Base-by-base conservation (phyloP, 2,113 vertebrate species). In the Sinocyclocheilus grahami region DNA sequence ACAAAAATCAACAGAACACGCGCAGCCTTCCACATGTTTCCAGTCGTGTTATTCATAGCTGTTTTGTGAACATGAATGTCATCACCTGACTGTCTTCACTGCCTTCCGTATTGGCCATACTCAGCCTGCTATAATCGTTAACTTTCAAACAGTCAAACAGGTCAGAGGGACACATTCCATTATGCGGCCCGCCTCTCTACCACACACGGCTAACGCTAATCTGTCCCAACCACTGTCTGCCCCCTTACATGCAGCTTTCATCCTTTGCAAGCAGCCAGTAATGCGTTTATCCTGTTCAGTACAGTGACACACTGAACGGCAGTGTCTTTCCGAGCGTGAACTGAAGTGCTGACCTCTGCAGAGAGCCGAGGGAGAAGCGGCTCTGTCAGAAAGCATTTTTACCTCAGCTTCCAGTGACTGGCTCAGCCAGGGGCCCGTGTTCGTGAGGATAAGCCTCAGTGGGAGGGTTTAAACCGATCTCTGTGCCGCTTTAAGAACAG, bases 331-430 rank as follows among this genome's bases (percentile, higher is more conserved):
- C 90, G 91, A 91, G 88, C 86, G 87, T 91, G 92, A 90, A 86
- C 75, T 90, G 89, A 92, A 92, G 53, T 91, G 93, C 91, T 93
- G 92, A 92, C 90, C 89, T 88, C 88, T 85, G 87, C 90, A 92
- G 85, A 87, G 86, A 82, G 48, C 0, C 24, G 30, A 79, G 78
- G 75, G 78, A 90, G 65, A 14, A 85, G 89, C 79, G 74, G 86
- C 86, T 83, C 86, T 90, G 91, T 94, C 92, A 90, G 88, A 91
- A 63, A 90, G 83, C 84, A 89, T 89, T 91, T 86, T 88, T 81
- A 74, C 78, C 86, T 72, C 18, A 78, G 87, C 74, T 86, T 30
- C 87, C 62, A 85, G 88, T 86, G 76, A 58, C 87, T 83, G 76
- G 62, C 75, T 51, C 60, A 89, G 86, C 88, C 63, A 30, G 84